phyloP scores from a whole-genome alignment of 2,888 invertebrate species.

The Platycheirus rosarum region DNA sequence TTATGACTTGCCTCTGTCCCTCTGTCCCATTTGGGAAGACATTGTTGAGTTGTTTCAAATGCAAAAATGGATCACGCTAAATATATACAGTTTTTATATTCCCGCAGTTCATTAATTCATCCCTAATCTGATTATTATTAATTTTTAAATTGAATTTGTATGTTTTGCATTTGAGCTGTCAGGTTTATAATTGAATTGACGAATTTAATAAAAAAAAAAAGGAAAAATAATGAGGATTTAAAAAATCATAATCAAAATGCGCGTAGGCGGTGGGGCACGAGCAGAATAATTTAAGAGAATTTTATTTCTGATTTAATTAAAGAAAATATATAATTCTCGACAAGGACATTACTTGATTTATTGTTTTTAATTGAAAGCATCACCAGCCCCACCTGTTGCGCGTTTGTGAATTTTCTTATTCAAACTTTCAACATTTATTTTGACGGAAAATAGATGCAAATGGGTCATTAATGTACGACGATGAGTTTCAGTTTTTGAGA shows the following conservation, averaged over 20 bases:
- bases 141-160: conserved; percentile 4
- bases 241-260: not conserved
- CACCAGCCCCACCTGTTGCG: too few species aligned
- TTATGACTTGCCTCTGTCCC: conserved; percentile 23
- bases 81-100: not conserved
- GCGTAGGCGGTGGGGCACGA: not conserved
- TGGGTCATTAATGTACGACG: too few species aligned
- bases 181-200: not conserved
- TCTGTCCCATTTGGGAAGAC: conserved; percentile 7
- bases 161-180: not conserved
- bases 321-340: not conserved
- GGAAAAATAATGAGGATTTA: not conserved
- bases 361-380: too few species aligned
- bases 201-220: not conserved
- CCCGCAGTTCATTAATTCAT: conserved; percentile 40
- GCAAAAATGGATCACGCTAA: conserved; percentile 32
- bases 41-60: not conserved
- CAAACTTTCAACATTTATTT: too few species aligned
- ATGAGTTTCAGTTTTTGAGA: too few species aligned
- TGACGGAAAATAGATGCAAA: too few species aligned
- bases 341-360: conserved; percentile 1
- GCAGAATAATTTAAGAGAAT: not conserved
- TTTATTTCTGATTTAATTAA: not conserved
- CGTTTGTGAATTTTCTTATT: too few species aligned
- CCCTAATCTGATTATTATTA: conserved; percentile 5